These are phyloP conservation scores for Temnothorax nylanderi DNA, from an alignment of 1,140 invertebrate species.

Conservation along the genomic window DNA sequence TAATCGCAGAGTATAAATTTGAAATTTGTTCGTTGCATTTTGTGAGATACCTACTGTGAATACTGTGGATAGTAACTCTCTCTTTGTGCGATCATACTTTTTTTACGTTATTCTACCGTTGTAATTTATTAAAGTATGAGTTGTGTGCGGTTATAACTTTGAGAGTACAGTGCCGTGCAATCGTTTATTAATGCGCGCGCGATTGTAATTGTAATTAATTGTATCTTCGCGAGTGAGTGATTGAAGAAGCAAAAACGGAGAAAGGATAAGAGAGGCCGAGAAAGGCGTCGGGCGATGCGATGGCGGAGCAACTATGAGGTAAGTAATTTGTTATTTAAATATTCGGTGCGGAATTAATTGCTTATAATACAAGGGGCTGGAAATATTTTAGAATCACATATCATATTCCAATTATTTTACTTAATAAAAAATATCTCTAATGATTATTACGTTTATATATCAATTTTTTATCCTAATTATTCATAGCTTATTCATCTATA, in stretches of 20 bases:
- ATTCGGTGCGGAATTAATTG: neutral
- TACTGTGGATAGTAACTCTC: neutral
- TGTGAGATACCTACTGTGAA: neutral
- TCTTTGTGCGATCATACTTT: neutral
- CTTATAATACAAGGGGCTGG: neutral
- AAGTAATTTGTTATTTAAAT: neutral
- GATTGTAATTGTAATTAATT: conserved; percentile 11
- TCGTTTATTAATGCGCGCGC: neutral
- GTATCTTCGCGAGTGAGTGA: neutral
- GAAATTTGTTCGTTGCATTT: neutral
- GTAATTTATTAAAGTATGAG: neutral
- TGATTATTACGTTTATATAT: too few relatives aligned
- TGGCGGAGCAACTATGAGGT: neutral
- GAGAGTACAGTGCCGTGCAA: neutral
- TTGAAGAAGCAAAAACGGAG: neutral
- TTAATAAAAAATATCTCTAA: too few relatives aligned
- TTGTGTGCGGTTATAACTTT: neutral
- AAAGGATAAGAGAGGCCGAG: neutral
- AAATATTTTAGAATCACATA: too few relatives aligned
- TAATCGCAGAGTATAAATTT: neutral
- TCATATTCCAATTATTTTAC: too few relatives aligned
- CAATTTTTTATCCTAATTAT: too few relatives aligned
- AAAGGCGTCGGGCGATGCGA: neutral
- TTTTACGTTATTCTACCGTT: neutral
- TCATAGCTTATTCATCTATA: too few relatives aligned